Evolutionary conservation across 2,888 invertebrate species (phyloP).

Genomic region (Incurvaria masculella): DNA sequence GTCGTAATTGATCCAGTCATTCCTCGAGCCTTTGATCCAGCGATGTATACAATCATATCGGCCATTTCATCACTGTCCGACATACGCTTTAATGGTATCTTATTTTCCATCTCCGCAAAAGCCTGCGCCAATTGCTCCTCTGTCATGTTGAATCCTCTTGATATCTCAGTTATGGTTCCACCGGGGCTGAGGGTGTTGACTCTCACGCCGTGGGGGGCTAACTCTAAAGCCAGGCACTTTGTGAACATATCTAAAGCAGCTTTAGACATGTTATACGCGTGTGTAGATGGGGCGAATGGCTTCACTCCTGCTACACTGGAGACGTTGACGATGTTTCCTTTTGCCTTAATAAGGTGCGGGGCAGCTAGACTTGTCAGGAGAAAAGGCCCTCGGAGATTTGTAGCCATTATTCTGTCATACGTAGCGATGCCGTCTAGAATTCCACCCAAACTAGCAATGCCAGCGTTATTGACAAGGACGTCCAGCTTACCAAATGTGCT

Average conservation of each 20-base stretch:
- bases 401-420: constrained; percentile 79
- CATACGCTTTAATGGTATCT: constrained; percentile 22
- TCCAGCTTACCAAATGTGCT: constrained; percentile 66
- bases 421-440: constrained; percentile 80
- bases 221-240: constrained; percentile 79
- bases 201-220: constrained; percentile 71
- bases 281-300: constrained; percentile 64
- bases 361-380: constrained; percentile 77
- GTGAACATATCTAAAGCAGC: constrained; percentile 93
- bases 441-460: constrained; percentile 68
- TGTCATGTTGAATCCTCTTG: constrained; percentile 27
- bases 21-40: constrained; percentile 32
- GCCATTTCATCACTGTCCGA: constrained; percentile 28
- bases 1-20: constrained; percentile 46
- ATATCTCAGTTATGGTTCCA: constrained; percentile 70
- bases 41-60: constrained; percentile 31
- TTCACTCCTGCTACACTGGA: constrained; percentile 82
- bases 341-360: constrained; percentile 73
- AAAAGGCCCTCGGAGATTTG: constrained; percentile 76
- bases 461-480: constrained; percentile 83
- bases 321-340: constrained; percentile 88
- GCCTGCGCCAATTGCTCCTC: constrained; percentile 24
- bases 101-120: constrained; percentile 23
- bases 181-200: constrained; percentile 93
- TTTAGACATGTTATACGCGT: constrained; percentile 83